Conservation (phyloP, 2,113 vertebrate species). For the Acanthochromis polyacanthus region DNA sequence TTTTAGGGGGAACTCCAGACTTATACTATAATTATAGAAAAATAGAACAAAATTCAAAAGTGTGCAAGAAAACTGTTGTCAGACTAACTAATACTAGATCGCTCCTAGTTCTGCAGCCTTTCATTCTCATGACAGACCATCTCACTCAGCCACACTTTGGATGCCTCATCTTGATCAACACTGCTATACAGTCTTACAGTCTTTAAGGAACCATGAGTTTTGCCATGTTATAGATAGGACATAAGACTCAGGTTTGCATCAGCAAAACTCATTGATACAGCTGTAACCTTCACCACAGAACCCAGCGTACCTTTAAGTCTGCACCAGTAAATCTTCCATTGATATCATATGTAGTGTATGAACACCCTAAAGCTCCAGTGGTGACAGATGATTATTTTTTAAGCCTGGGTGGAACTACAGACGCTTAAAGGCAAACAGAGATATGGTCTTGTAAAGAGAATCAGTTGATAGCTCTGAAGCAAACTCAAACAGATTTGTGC, state of each 20-base stretch:
- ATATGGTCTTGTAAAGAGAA: not conserved
- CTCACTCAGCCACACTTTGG: too few species aligned
- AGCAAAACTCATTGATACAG: not conserved
- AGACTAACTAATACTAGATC: too few species aligned
- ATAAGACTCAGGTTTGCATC: conserved; percentile 5
- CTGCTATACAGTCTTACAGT: not conserved
- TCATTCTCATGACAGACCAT: too few species aligned
- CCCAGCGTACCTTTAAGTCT: not conserved
- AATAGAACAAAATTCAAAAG: too few species aligned
- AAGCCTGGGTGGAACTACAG: not conserved
- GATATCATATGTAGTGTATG: not conserved
- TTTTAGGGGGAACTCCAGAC: too few species aligned
- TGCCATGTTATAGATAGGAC: not conserved
- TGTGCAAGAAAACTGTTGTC: too few species aligned
- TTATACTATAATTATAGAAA: too few species aligned
- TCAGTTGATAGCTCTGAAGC: not conserved
- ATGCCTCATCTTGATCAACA: too few species aligned
- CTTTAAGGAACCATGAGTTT: not conserved
- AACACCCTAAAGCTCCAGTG: not conserved
- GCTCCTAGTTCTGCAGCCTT: too few species aligned
- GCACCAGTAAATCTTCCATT: not conserved
- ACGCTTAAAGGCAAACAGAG: not conserved
- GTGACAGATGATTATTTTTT: too few species aligned
- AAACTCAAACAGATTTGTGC: conserved; percentile 7
- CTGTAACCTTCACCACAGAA: not conserved